These are phyloP conservation scores for Helarctos malayanus DNA, from an alignment of 2,797 vertebrate species.

Conservation along the genomic window DNA sequence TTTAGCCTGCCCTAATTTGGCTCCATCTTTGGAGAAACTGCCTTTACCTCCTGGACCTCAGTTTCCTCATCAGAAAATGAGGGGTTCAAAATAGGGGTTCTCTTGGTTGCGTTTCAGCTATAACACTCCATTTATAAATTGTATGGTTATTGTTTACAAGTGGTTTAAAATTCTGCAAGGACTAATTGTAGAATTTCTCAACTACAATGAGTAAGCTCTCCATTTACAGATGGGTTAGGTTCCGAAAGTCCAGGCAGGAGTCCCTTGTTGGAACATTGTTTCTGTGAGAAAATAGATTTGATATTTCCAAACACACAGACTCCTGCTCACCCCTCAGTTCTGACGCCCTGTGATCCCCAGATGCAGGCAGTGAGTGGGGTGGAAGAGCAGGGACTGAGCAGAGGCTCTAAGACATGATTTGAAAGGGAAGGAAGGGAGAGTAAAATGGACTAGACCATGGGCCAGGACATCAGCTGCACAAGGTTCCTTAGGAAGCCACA, in stretches of 20 bases:
- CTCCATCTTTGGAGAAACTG: constrained; percentile 29
- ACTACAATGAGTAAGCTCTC: constrained; percentile 6
- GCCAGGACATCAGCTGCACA: not conserved
- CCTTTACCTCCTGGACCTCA: not conserved
- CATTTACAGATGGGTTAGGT: not conserved
- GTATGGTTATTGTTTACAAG: constrained; percentile 10
- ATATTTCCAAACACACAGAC: not conserved
- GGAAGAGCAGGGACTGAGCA: not conserved
- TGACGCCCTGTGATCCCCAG: not conserved
- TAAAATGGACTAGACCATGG: not conserved
- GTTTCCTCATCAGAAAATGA: constrained; percentile 50
- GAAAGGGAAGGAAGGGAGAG: not conserved
- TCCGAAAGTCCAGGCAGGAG: not conserved
- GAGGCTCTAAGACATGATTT: not conserved
- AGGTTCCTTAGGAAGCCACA: not conserved
- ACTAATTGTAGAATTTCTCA: constrained; percentile 47
- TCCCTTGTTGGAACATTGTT: not conserved
- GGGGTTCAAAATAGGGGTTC: not conserved
- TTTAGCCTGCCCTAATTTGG: not conserved
- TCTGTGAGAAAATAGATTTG: not conserved
- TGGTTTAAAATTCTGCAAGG: constrained; percentile 31
- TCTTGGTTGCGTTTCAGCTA: not conserved
- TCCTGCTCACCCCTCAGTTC: not conserved
- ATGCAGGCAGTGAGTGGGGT: not conserved
- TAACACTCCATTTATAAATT: not conserved